Evolutionary conservation across 2,797 vertebrate genomes (phyloP), one percentile per base, ranked within the genome.

Genomic region (Leontocebus nigricollis): DNA sequence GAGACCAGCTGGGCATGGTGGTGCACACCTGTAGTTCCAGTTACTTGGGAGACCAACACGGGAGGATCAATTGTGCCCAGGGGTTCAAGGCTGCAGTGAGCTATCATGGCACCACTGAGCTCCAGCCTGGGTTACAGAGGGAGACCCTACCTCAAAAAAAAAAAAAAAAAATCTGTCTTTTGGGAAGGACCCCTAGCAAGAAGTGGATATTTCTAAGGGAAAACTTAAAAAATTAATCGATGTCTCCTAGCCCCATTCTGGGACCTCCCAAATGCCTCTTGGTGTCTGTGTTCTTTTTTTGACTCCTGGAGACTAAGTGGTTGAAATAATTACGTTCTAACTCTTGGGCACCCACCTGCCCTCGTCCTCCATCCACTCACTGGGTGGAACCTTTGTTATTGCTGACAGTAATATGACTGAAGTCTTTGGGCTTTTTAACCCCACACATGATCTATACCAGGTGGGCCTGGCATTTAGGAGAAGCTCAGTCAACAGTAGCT

Each of bases 391-490:
- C 88, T 97, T 94, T 90, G 33, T 81, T 24, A 52, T 70, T 64
- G 33, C n/a, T 79, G 57, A 39, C 46, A 57, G 2, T 33, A 17
- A 67, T 7, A 9, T 27, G 30, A 72, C 75, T 0, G 4, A 26
- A 52, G 64, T 36, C 50, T 9, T 39, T 81, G 83, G 52, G 48
- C 55, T 24, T 64, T 86, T 81, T 55, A 70, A 48, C 0, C 48
- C 92, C 59, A 44, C 24, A 67, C 77, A n/a, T 30, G 52, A 50
- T 75, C 15, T 10, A 0, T 14, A 10, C 36, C 20, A 50, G 91
- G 50, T 81, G 79, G 94, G 44, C 61, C 75, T 90, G 52, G 64
- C 33, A 59, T 90, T 92, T 96, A 46, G n/a, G 22, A n/a, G 55
- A 83, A 52, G n/a, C 27, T 76, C 36, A 15, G 81, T 83, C 48